phyloP scores from a whole-genome alignment of 2,888 invertebrate genomes.

The Cloeon dipterum region DNA sequence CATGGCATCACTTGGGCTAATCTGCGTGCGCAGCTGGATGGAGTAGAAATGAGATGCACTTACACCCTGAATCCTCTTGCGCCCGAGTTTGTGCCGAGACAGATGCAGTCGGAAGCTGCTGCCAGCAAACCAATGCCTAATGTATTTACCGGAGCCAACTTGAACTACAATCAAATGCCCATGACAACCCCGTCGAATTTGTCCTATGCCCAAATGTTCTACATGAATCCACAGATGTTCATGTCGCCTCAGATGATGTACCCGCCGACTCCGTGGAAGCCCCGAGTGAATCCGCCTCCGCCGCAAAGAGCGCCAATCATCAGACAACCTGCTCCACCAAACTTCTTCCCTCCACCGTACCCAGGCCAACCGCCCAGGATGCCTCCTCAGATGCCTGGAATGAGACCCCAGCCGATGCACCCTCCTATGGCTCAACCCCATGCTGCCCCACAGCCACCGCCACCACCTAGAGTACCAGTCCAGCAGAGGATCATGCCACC shows the following conservation, averaged over 20 bases:
- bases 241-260: slow-evolving; percentile 8
- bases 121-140: slow-evolving; percentile 3
- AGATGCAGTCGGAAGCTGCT: slow-evolving; percentile 17
- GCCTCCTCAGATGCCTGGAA: too few species aligned
- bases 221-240: slow-evolving; percentile 8
- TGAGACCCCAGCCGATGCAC: neutral
- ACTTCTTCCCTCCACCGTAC: too few species aligned
- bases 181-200: neutral
- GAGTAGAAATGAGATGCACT: slow-evolving; percentile 47
- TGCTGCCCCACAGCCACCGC: slow-evolving; percentile 8
- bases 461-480: slow-evolving; percentile 5
- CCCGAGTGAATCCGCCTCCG: too few species aligned
- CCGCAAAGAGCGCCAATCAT: too few species aligned
- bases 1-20: slow-evolving; percentile 48
- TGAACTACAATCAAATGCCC: slow-evolving; percentile 8
- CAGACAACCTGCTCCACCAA: too few species aligned
- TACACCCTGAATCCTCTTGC: slow-evolving; percentile 63
- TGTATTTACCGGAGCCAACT: slow-evolving; percentile 4
- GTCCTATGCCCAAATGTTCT: too few species aligned
- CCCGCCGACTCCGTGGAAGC: slow-evolving; percentile 9
- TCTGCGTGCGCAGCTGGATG: slow-evolving; percentile 40
- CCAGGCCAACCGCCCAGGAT: too few species aligned
- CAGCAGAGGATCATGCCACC: neutral
- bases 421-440: slow-evolving; percentile 5
- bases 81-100: slow-evolving; percentile 51